phyloP scores from a whole-genome alignment of 2,113 vertebrate species.

The Parus major region DNA sequence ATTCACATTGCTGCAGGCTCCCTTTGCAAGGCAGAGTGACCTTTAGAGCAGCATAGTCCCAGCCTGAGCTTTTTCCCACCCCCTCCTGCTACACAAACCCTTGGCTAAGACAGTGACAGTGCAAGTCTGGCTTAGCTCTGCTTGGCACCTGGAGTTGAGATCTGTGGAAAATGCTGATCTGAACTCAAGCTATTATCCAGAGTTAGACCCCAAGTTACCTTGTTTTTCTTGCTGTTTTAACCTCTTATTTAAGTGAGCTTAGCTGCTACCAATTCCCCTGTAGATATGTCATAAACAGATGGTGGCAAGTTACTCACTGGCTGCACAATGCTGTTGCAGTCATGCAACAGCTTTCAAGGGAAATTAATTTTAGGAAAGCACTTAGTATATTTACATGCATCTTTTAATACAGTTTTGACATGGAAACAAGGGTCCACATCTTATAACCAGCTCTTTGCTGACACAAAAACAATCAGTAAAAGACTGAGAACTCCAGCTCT shows the following conservation, averaged over 20 bases:
- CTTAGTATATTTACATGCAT: neutral
- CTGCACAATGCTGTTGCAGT: neutral
- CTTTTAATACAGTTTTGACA: neutral
- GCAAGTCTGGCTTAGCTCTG: constrained; percentile 29
- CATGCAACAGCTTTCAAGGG: neutral
- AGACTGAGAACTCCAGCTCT: neutral
- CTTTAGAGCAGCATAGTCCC: neutral
- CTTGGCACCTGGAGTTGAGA: neutral
- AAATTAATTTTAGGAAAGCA: constrained; percentile 3
- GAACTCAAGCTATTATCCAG: neutral
- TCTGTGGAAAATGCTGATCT: neutral
- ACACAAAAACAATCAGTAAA: neutral
- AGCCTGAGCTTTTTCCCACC: neutral
- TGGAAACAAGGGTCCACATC: neutral
- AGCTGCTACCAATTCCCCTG: neutral
- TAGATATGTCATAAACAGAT: neutral
- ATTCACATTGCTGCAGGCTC: constrained; percentile 28
- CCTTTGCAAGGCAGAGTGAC: constrained; percentile 17
- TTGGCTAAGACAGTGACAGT: neutral
- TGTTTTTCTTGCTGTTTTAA: neutral
- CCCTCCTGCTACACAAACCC: neutral
- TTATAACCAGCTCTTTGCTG: neutral
- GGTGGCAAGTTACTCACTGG: neutral
- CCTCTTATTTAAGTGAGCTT: neutral
- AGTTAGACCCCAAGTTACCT: neutral